These are phyloP conservation scores for Danaus plexippus DNA, from an alignment of 1,140 invertebrate species.

Conservation along the genomic window DNA sequence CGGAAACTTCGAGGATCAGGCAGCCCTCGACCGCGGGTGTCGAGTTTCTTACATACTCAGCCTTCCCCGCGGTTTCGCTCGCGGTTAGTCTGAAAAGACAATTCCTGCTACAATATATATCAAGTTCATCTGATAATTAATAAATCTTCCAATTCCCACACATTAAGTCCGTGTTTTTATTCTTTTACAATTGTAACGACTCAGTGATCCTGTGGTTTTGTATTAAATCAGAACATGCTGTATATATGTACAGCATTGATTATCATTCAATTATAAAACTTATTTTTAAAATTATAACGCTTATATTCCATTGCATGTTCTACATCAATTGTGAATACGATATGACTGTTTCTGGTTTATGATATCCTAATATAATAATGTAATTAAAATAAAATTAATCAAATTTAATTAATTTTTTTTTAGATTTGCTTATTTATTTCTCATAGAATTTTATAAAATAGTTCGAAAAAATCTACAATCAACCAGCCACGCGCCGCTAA, in stretches of 20 bases:
- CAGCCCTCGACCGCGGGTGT: too few species aligned
- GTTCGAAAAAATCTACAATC: slow-evolving; percentile 13
- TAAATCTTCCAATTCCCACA: too few species aligned
- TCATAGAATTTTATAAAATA: neutral
- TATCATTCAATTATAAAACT: neutral
- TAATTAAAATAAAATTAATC: slow-evolving; percentile 8
- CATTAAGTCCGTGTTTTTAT: too few species aligned
- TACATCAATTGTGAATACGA: slow-evolving; percentile 3
- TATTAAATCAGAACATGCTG: slow-evolving; percentile 27
- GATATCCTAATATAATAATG: slow-evolving; percentile 16
- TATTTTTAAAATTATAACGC: neutral
- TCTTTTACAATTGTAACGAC: too few species aligned
- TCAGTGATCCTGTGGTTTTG: slow-evolving; percentile 12
- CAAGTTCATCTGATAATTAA: too few species aligned
- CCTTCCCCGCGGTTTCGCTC: too few species aligned
- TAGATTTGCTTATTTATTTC: too few species aligned
- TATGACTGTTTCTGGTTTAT: slow-evolving; percentile 15
- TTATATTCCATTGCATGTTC: neutral
- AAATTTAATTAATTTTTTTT: slow-evolving; percentile 3
- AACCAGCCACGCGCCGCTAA: slow-evolving; percentile 39
- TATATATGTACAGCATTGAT: slow-evolving; percentile 16
- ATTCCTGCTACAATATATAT: too few species aligned
- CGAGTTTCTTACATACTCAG: too few species aligned
- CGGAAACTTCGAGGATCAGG: too few species aligned
- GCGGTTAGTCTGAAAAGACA: too few species aligned